Evolutionary conservation across 2,888 invertebrate genomes (phyloP).

Genomic region (Idaea dimidiata): DNA sequence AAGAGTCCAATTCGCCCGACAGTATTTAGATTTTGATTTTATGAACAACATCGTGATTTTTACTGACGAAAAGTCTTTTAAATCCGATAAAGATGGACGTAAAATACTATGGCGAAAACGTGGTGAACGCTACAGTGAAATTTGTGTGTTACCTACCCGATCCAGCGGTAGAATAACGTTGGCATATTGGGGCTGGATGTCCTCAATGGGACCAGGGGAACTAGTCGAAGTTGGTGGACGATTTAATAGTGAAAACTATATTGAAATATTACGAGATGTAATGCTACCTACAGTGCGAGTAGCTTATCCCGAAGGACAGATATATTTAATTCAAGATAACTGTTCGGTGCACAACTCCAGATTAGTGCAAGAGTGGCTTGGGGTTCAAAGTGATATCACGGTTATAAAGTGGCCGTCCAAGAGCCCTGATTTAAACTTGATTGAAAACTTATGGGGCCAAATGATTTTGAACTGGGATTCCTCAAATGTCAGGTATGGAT

Average conservation of each 20-base stretch:
- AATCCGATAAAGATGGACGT: no score
- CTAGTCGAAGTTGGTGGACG: not conserved
- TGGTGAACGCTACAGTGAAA: no score
- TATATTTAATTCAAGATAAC: not conserved
- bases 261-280: not conserved
- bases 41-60: no score
- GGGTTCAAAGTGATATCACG: no score
- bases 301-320: not conserved
- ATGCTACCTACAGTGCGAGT: not conserved
- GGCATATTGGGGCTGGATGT: slow-evolving; percentile 1
- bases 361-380: no score
- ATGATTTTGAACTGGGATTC: slow-evolving; percentile 1
- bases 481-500: no score
- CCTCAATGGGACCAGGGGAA: slow-evolving; percentile 3
- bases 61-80: no score
- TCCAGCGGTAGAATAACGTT: not conserved
- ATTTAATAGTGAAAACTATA: not conserved
- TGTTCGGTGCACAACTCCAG: not conserved
- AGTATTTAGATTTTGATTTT: no score
- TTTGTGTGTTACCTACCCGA: not conserved
- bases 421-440: not conserved
- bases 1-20: no score
- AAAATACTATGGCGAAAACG: no score
- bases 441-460: not conserved
- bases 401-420: not conserved